These are phyloP conservation scores for Melanocharis versteri DNA, from an alignment of 2,113 vertebrate species.

Conservation along the genomic window DNA sequence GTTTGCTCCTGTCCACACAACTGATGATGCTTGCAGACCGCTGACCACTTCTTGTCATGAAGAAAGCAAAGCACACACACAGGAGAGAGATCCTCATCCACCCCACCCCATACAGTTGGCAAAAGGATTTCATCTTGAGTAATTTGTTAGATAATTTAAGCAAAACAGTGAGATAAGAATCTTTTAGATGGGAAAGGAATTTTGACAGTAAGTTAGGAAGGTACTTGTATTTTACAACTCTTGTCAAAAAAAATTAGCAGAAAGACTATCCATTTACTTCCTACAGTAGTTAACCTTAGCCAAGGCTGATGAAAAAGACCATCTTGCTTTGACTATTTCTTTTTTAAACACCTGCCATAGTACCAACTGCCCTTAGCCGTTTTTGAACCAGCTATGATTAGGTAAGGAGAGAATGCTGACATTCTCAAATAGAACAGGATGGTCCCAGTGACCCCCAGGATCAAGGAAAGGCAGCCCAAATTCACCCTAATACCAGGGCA, in stretches of 20 bases:
- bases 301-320: neutral
- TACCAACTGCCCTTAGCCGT: neutral
- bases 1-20: neutral
- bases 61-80: neutral
- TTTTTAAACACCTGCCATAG: neutral
- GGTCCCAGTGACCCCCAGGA: neutral
- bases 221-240: neutral
- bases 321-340: neutral
- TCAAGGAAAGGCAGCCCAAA: slow-evolving; percentile 47
- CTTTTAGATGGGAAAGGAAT: neutral
- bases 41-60: neutral
- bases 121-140: neutral
- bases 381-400: slow-evolving; percentile 32
- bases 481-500: slow-evolving; percentile 49
- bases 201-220: neutral
- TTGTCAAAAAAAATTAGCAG: neutral
- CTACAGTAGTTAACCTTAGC: neutral
- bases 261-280: neutral
- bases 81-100: neutral
- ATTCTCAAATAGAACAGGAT: slow-evolving; percentile 56
- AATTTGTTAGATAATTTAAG: neutral
- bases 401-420: slow-evolving; percentile 63
- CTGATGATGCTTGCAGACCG: neutral
- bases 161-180: neutral
- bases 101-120: neutral